These are phyloP conservation scores for Dromas ardeola DNA, from an alignment of 2,113 vertebrate genomes.

Conservation along the genomic window DNA sequence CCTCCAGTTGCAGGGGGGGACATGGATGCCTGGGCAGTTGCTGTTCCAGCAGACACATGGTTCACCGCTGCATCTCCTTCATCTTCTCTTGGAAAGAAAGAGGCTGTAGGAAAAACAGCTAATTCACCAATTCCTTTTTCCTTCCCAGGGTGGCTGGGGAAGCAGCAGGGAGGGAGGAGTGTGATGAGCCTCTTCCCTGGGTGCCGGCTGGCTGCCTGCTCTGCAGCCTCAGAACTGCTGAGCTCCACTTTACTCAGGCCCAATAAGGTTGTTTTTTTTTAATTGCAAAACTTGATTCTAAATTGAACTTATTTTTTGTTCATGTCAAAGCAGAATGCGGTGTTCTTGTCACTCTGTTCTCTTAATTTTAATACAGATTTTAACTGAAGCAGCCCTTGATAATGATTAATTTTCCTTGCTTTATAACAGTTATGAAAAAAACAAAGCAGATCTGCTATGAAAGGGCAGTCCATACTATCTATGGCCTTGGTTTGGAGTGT, in stretches of 20 bases:
- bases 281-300: background rate
- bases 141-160: background rate
- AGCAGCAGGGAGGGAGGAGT: slow-evolving; percentile 10
- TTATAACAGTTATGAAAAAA: background rate
- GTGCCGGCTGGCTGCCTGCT: background rate
- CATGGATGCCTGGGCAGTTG: background rate
- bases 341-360: background rate
- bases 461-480: background rate
- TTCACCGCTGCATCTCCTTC: background rate
- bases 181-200: background rate
- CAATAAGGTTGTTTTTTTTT: background rate
- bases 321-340: background rate
- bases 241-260: background rate
- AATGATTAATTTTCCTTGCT: background rate
- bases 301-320: background rate
- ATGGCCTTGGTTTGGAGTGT: background rate
- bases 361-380: background rate
- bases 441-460: background rate
- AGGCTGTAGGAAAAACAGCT: background rate
- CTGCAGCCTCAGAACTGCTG: slow-evolving; percentile 41
- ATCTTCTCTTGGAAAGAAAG: background rate
- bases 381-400: background rate
- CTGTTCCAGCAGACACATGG: background rate
- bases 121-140: background rate
- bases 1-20: background rate